Evolutionary conservation across 2,888 invertebrate genomes (phyloP).

Genomic region (Muschampia staudingeri): DNA sequence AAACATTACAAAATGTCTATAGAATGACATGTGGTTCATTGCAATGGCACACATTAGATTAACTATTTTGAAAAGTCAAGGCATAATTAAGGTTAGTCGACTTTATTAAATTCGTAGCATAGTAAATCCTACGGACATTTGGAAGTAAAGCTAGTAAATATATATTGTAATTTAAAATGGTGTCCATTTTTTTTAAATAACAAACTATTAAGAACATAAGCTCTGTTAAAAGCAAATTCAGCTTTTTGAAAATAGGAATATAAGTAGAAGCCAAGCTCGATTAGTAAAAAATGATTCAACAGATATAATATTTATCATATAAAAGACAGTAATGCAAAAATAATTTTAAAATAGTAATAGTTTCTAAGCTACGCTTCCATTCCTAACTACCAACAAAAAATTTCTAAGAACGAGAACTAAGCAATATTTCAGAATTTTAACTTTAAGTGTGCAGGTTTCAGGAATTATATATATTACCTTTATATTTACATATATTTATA

Average conservation of each 20-base stretch:
- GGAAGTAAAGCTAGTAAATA: not conserved
- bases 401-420: no score
- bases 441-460: no score
- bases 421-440: no score
- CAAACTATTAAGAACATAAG: not conserved
- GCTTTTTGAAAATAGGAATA: constrained; percentile 36
- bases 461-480: no score
- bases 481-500: no score
- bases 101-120: constrained; percentile 33
- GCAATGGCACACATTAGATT: constrained; percentile 79
- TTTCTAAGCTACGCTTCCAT: no score
- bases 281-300: constrained; percentile 68
- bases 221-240: not conserved
- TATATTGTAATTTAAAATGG: not conserved
- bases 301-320: constrained; percentile 67
- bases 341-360: not conserved
- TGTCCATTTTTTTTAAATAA: no score
- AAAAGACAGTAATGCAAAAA: constrained; percentile 4
- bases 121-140: not conserved
- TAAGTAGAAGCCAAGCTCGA: constrained; percentile 76
- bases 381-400: no score
- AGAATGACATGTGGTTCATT: constrained; percentile 75
- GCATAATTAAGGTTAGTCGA: constrained; percentile 4
- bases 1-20: constrained; percentile 13
- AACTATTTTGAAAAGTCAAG: constrained; percentile 17